Evolutionary conservation across 1,140 invertebrate species (phyloP), one percentile per base, ranked within the genome.

Genomic region (Leucophenga varia): DNA sequence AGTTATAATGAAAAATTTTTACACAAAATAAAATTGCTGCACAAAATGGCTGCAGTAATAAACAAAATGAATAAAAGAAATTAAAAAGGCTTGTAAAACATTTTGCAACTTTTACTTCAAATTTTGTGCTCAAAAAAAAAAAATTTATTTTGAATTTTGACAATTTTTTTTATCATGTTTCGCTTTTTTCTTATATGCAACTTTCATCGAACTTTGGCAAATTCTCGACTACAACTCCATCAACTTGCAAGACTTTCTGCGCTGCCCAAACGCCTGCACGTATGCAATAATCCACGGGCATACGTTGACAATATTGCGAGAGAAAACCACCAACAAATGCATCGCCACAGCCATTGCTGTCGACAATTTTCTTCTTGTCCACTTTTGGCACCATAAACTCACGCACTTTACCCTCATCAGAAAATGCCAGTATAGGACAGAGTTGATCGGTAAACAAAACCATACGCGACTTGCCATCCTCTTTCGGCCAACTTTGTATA

Each of bases 301-400:
- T 84, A 1, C 81, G 84, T 61, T 88, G 83, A 2, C 97, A 83
- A 54, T 89, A 84, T 77, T 96, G 91, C 2, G 93, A 83, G 7
- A 98, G 74, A 72, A 97, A 99, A 7, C 91, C 96, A 61, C 97
- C 97, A 46, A 93, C 90, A 79, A 99, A 98, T 2, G 96, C 95
- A 81, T 99, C 97, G 9, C 96, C 95, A 53, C 97, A 95, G 16
- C 95, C 96, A 79, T 98, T 99, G 0, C 95, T 97, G 70, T 99
- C 97, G 1, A 97, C 83, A 20, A 99, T 84, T 61, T 90, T 79
- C 13, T 89, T 85, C 38, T 81, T 61, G 1, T 83, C 73, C 3
- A 98, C 56, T 35, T 74, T 74, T 0, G 74, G 76, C 2, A 93
- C 87, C 88, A 59, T 57, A 18, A 59, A 64, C 20, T 68, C 49